Conservation (phyloP, 2,888 invertebrate species). For the Nematopogon swammerdamellus region DNA sequence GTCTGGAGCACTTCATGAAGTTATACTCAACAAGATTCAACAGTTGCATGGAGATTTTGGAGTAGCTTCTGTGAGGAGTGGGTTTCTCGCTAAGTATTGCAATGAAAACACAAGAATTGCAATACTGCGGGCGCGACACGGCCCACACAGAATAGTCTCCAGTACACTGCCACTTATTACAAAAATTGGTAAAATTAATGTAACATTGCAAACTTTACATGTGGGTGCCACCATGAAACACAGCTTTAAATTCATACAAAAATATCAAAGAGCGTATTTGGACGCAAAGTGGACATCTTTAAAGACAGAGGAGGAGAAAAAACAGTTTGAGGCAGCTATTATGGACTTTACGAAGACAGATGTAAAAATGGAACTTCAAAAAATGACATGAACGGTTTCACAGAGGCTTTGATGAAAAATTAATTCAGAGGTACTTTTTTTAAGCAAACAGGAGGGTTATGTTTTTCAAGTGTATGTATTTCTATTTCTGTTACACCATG, state of each 20-base stretch:
- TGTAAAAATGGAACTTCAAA: slow-evolving; percentile 40
- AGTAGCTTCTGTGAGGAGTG: slow-evolving; percentile 64
- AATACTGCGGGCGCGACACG: slow-evolving; percentile 68
- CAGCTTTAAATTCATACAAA: slow-evolving; percentile 70
- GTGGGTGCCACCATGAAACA: slow-evolving; percentile 77
- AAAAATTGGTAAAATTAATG: slow-evolving; percentile 60
- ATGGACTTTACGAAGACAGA: too few relatives aligned
- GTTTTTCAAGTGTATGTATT: too few relatives aligned
- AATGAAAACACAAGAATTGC: slow-evolving; percentile 74
- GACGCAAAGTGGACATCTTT: slow-evolving; percentile 61
- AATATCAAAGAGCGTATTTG: slow-evolving; percentile 63
- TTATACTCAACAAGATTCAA: slow-evolving; percentile 61
- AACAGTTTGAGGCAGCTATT: slow-evolving; percentile 47
- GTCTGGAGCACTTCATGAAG: slow-evolving; percentile 48
- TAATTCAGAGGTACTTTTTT: too few relatives aligned
- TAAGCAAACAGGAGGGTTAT: too few relatives aligned
- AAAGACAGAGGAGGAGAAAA: slow-evolving; percentile 60
- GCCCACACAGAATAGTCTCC: slow-evolving; percentile 69
- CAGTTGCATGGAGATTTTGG: slow-evolving; percentile 76
- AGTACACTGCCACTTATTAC: slow-evolving; percentile 67
- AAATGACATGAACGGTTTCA: slow-evolving; percentile 30
- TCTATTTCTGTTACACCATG: too few relatives aligned
- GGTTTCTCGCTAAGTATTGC: slow-evolving; percentile 76
- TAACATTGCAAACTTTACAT: slow-evolving; percentile 64
- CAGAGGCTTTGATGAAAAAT: too few relatives aligned